phyloP scores from a whole-genome alignment of 2,888 invertebrate species.

The Hymenopus coronatus region DNA sequence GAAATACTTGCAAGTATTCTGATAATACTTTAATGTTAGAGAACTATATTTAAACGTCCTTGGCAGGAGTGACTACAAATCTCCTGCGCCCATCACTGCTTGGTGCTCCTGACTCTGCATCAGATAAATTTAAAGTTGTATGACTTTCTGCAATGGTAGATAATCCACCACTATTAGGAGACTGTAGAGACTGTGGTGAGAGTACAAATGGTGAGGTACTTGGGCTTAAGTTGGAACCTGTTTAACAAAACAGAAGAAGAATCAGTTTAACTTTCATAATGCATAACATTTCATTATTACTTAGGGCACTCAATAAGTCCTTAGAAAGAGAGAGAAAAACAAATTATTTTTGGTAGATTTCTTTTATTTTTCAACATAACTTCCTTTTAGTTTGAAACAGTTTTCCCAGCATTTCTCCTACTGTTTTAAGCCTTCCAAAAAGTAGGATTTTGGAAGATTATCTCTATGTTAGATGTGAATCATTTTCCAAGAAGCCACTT shows the following conservation, averaged over 20 bases:
- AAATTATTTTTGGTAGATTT: no score
- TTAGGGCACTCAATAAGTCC: no score
- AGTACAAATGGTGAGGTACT: not conserved
- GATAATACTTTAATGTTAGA: not conserved
- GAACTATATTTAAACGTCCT: not conserved
- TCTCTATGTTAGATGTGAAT: no score
- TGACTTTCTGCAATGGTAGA: not conserved
- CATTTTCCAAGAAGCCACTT: no score
- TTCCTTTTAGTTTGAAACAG: no score
- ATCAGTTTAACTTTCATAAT: not conserved
- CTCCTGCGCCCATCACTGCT: not conserved
- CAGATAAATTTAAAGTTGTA: not conserved
- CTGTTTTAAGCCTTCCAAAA: no score
- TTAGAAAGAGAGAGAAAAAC: no score
- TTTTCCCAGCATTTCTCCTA: no score
- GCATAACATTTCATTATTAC: no score
- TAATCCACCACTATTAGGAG: not conserved
- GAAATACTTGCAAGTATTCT: not conserved
- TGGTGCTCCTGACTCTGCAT: not conserved
- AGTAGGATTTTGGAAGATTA: no score
- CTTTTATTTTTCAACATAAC: no score
- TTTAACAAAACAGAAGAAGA: not conserved
- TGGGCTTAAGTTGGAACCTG: not conserved
- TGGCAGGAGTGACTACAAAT: not conserved
- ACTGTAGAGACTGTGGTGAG: not conserved